phyloP scores from a whole-genome alignment of 2,113 vertebrate species.

The Canis aureus region DNA sequence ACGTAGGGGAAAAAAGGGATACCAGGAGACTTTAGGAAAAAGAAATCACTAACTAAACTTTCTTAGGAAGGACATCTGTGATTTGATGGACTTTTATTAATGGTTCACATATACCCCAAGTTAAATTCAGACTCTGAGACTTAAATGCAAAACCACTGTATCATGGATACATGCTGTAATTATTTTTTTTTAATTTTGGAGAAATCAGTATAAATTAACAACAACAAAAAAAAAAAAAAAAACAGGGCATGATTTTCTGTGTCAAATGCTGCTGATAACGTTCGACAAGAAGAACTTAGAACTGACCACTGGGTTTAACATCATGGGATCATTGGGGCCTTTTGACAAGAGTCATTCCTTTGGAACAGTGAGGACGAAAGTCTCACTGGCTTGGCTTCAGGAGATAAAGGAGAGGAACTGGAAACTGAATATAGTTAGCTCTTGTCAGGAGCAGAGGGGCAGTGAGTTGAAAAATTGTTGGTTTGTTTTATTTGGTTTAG shows the following conservation, averaged over 20 bases:
- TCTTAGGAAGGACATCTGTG: not conserved
- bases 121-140: not conserved
- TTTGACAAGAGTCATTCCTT: not conserved
- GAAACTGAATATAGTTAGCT: not conserved
- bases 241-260: not conserved
- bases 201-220: not conserved
- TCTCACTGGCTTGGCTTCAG: not conserved
- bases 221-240: not conserved
- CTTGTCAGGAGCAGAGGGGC: not conserved
- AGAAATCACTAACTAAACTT: not conserved
- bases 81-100: not conserved
- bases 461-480: not conserved
- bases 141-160: not conserved
- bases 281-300: not conserved
- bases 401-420: not conserved
- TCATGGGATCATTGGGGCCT: not conserved
- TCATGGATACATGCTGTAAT: not conserved
- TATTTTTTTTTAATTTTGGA: not conserved
- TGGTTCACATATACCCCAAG: not conserved
- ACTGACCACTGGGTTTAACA: not conserved
- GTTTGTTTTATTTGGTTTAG: not conserved
- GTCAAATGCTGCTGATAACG: not conserved
- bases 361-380: not conserved
- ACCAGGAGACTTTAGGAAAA: constrained; percentile 38
- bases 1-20: not conserved